Evolutionary conservation across 2,888 invertebrate genomes (phyloP).

Genomic region (Lasioglossum lativentre): DNA sequence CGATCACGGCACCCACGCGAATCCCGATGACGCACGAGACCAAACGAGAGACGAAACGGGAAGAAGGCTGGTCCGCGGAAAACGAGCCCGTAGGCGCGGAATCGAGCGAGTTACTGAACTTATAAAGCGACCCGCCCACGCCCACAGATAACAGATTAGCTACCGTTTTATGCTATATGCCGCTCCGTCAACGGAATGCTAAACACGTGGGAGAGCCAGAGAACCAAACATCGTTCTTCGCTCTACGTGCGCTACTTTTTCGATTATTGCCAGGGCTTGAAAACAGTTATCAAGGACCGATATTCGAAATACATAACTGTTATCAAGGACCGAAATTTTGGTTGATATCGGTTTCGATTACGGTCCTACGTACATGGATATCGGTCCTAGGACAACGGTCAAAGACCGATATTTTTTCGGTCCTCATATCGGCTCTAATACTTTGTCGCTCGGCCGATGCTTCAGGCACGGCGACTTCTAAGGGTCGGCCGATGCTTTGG

Average conservation of each 20-base stretch:
- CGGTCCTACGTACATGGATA: no score
- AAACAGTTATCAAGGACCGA: no score
- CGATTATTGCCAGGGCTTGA: background rate
- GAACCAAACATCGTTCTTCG: background rate
- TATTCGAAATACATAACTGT: no score
- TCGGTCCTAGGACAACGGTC: no score
- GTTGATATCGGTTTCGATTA: no score
- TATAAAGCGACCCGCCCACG: conserved; percentile 65
- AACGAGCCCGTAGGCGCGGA: conserved; percentile 29
- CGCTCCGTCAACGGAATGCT: conserved; percentile 32
- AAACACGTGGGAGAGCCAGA: background rate
- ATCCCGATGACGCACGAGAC: conserved; percentile 3
- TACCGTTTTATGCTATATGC: conserved; percentile 68
- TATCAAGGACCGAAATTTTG: no score
- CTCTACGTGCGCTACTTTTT: background rate
- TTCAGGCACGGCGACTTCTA: no score
- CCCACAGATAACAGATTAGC: conserved; percentile 62
- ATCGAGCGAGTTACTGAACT: conserved; percentile 59
- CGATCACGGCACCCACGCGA: background rate
- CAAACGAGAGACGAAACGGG: background rate
- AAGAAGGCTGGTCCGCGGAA: conserved; percentile 10
- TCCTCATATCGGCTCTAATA: no score
- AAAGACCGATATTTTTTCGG: no score
- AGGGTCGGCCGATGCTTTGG: no score
- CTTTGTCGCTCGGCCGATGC: no score